phyloP scores from a whole-genome alignment of 2,797 vertebrate genomes.

The Sibirionetta formosa region DNA sequence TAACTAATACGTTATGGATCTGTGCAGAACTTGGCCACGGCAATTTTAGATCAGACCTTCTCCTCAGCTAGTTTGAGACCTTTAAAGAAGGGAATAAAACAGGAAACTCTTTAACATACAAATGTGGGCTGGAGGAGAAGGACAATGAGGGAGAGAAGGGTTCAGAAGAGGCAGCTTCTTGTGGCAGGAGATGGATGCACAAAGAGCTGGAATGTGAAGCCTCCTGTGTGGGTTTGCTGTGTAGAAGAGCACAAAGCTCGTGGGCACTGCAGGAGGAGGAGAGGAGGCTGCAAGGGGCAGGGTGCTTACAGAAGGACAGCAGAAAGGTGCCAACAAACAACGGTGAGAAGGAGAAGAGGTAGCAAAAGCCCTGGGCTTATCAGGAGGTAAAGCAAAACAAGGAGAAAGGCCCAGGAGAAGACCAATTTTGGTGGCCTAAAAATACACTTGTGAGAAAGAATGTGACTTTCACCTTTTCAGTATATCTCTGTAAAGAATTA shows the following conservation, averaged over 20 bases:
- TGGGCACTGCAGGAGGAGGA: background rate
- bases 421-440: background rate
- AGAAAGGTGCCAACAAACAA: background rate
- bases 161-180: background rate
- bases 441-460: background rate
- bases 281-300: background rate
- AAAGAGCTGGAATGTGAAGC: background rate
- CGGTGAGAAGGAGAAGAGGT: background rate
- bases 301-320: background rate
- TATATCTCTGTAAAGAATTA: background rate
- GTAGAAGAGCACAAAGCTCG: background rate
- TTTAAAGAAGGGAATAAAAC: background rate
- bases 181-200: background rate
- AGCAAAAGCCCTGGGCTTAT: background rate
- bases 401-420: background rate
- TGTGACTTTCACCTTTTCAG: background rate
- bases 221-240: background rate
- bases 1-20: background rate
- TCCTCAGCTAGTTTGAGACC: background rate
- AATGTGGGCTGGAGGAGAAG: background rate
- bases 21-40: background rate
- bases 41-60: background rate
- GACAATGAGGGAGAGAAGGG: background rate
- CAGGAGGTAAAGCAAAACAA: background rate
- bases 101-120: background rate